Base-by-base conservation (phyloP, 1,140 invertebrate species). In the Elymnias hypermnestra region DNA sequence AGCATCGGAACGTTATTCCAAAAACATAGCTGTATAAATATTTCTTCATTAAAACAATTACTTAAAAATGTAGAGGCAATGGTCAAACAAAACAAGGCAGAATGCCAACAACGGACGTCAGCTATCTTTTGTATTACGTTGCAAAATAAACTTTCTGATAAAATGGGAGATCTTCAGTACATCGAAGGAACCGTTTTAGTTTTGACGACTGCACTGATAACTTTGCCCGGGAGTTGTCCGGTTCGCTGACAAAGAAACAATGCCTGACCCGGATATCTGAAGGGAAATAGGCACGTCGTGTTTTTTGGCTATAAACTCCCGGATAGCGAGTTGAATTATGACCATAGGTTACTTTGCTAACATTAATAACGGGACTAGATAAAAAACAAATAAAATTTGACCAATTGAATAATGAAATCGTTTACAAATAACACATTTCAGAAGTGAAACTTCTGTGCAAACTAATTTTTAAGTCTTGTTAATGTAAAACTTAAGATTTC, bases 231-330 rank as follows among this genome's bases (percentile, higher is more conserved):
- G 42, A 52, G 40, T 62, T 67, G 67, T 69, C 70, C 65, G 61
- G 57, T 55, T 58, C 44, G 48, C 53, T 62, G 62, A 75, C 70
- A 78, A 78, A 75, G 66, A 71, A 75, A 78, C 70, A 78, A 78
- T 72, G 57, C 51, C 51, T 59, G 67, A 71, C 64, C 71, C 66
- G 69, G 67, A 77, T 77, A 73, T 45, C 45, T 44, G 38, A 49
- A 49, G 46, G 46, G 40, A 49, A 49, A 38, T 49, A 33, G 29
- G 29, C 29, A 15, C 10, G 29, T 15, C 29, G 15, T 33, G 29
- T 33, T 33, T 13, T 38, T 38, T 14, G 19, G 10, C 14, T 3
- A 23, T 19, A 38, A 14, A 23, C 23, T 38, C 19, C 7, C 36
- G 1, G 2, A 17, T 8, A 10, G n/a, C 14, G 2, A 31, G 1